Percentiles rank a stretch among this genome's conserved stretches.
Evolutionary conservation across 2,113 vertebrate species (phyloP).

Genomic region (Sinocyclocheilus grahami): DNA sequence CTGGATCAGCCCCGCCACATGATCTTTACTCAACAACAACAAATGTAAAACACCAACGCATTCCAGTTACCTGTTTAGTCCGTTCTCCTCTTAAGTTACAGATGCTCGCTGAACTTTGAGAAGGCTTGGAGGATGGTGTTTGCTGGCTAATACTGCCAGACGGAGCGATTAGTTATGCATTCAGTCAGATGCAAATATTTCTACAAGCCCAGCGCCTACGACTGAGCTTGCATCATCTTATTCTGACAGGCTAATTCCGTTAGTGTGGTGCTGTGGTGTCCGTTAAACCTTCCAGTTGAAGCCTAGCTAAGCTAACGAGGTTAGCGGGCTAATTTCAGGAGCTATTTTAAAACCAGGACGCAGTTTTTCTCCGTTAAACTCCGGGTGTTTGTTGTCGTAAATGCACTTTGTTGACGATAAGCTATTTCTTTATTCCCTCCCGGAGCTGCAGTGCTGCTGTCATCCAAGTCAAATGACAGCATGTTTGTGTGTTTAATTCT

Average conservation of each 20-base stretch:
- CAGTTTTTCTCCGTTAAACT: constrained; percentile 40
- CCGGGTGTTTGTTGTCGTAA: constrained; percentile 46
- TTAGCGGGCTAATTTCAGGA: constrained; percentile 67
- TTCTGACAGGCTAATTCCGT: not conserved
- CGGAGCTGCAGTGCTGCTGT: constrained; percentile 58
- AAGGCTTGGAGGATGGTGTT: constrained; percentile 30
- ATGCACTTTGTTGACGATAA: constrained; percentile 21
- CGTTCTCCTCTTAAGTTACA: not conserved
- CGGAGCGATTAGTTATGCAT: constrained; percentile 51
- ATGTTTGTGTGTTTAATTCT: constrained; percentile 65
- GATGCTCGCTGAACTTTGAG: constrained; percentile 27
- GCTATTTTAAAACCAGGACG: constrained; percentile 51
- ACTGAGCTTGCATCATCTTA: not conserved
- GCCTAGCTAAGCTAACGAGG: constrained; percentile 64
- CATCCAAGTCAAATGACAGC: constrained; percentile 50
- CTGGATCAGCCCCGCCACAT: constrained; percentile 19
- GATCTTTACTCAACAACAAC: constrained; percentile 4
- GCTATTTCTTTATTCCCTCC: constrained; percentile 36
- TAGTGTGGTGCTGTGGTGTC: constrained; percentile 49
- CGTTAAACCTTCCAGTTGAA: constrained; percentile 60
- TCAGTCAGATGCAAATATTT: constrained; percentile 51
- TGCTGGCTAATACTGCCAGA: constrained; percentile 37
- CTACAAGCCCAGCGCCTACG: constrained; percentile 22
- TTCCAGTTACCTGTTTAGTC: constrained; percentile 36
- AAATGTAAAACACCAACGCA: not conserved